These are phyloP conservation scores for Corapipo altera DNA, from an alignment of 2,113 vertebrate genomes.

Conservation along the genomic window DNA sequence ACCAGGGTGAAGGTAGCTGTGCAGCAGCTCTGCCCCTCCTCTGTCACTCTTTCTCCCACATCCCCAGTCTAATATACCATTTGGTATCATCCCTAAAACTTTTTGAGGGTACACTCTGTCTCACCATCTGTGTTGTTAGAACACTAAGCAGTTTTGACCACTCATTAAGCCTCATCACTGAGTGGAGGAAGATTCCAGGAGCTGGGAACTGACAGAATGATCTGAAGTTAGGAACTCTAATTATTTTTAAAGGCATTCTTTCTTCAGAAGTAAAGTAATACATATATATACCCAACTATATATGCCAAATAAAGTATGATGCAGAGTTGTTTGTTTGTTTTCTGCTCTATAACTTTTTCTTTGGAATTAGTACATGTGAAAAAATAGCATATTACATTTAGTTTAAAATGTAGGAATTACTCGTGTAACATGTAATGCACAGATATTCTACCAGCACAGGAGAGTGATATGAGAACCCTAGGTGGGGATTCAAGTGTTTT, in stretches of 20 bases:
- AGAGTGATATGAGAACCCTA: not conserved
- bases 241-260: not conserved
- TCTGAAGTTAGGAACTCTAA: not conserved
- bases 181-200: not conserved
- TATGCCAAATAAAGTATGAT: not conserved
- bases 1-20: not conserved
- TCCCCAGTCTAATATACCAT: fast-evolving
- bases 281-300: not conserved
- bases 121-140: not conserved
- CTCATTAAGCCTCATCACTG: not conserved
- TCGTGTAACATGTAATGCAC: fast-evolving
- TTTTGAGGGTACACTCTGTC: not conserved
- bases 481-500: not conserved
- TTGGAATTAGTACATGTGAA: not conserved
- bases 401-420: not conserved
- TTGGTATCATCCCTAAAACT: not conserved
- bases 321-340: not conserved
- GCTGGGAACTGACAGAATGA: not conserved
- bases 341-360: not conserved
- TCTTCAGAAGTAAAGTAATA: not conserved
- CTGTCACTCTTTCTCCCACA: not conserved
- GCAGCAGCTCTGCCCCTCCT: not conserved
- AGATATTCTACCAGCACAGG: not conserved
- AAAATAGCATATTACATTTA: not conserved
- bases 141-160: not conserved